Evolutionary conservation across 1,140 invertebrate species (phyloP).

Genomic region (Euwallacea fornicatus): DNA sequence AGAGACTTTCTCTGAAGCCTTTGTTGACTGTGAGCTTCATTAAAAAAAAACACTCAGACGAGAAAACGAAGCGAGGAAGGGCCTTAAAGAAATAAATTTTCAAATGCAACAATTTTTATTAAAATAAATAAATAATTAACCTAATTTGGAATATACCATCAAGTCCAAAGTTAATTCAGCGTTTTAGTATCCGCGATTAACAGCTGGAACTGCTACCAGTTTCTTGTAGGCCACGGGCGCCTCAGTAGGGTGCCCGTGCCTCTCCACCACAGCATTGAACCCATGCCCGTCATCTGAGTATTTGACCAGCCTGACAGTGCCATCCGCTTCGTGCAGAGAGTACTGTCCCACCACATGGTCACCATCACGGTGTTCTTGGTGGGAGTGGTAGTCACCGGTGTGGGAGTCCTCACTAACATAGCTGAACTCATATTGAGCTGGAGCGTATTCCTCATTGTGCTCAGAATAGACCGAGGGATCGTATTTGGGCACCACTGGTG

Average conservation of each 20-base stretch:
- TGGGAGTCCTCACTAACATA: slow-evolving; percentile 54
- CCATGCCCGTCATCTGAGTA: slow-evolving; percentile 58
- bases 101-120: background rate
- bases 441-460: slow-evolving; percentile 33
- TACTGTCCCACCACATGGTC: slow-evolving; percentile 43
- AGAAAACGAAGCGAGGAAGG: too few relatives aligned
- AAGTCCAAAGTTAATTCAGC: background rate
- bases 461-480: slow-evolving; percentile 46
- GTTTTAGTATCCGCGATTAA: background rate
- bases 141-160: background rate
- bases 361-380: slow-evolving; percentile 44
- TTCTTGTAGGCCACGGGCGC: slow-evolving; percentile 29
- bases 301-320: slow-evolving; percentile 58
- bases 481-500: slow-evolving; percentile 10
- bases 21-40: too few relatives aligned
- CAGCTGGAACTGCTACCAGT: slow-evolving; percentile 24
- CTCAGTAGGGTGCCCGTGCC: slow-evolving; percentile 33
- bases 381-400: slow-evolving; percentile 51
- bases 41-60: too few relatives aligned
- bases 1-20: too few relatives aligned
- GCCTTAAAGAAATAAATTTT: too few relatives aligned
- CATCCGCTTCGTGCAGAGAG: slow-evolving; percentile 58
- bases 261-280: slow-evolving; percentile 45
- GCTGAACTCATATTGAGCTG: slow-evolving; percentile 44
- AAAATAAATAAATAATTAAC: background rate